Base-by-base conservation (phyloP, 2,888 invertebrate genomes). In the Amorpha juglandis region DNA sequence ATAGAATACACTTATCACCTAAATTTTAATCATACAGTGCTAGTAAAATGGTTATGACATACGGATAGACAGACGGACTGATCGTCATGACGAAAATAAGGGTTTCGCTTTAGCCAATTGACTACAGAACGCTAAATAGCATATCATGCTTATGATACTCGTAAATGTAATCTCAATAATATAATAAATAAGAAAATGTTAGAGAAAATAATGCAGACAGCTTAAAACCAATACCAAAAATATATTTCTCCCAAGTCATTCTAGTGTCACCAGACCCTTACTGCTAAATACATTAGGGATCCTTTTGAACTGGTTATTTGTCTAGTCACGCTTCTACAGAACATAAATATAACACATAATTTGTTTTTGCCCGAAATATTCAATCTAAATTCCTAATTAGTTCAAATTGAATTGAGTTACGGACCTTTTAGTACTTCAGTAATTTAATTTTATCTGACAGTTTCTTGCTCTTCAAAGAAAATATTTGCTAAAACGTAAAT, bases 231-330 rank as follows among this genome's bases (percentile, higher is more conserved):
- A 35, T 38, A 7, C 58, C 38, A 33, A 42, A 58, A 58, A 42
- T 19, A 14, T 0, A 21, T 42, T 12, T 38, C 38, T 12, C 19
- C 42, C 0, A 33, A 53, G 19, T 42, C 12, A 7, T 21, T 58
- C n/a, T 1, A 19, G 16, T 38, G 16, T 42, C 11, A 38, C 1
- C 16, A 19, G 19, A 38, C 42, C 45, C 6, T n/a, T 47, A 35
- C 27, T 12, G 9, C 6, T 64, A 47, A 81, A 79, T 81, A 81
- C 81, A 84, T 84, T 85, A 83, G 79, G 69, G 69, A 72, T 78
- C 81, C 84, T 81, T 87, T 86, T 84, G 80, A 80, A 78, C 77
- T 74, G 69, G 78, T 81, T 82, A 82, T 84, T 84, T 83, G 78
- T 80, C 77, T 81, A 80, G 82, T 81, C 81, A 83, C 81, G 80